Base-by-base conservation (phyloP, 2,113 vertebrate species). In the Lophura nycthemera region DNA sequence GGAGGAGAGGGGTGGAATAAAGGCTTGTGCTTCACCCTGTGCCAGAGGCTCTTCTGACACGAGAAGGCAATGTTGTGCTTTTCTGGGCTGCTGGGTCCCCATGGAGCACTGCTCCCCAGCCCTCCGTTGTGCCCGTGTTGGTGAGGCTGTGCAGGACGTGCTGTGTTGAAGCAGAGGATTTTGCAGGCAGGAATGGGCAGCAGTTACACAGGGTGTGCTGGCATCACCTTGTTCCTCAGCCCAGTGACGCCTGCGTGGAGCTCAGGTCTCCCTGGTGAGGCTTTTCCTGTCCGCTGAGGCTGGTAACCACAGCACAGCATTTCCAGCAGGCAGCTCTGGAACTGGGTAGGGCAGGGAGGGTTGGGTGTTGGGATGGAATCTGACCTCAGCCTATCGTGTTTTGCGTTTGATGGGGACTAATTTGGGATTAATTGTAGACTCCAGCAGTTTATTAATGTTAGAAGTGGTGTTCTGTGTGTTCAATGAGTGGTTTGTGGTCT, bases 241-340 rank as follows among this genome's bases (percentile, higher is more conserved):
- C 91, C 8, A 38, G 86, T 14, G 0, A 20, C 1, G 2, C 89
- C 71, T 2, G 59, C 47, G 0, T 1, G 13, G 45, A 61, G 42
- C 3, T 42, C 0, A 2, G 83, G 43, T 16, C 32, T n/a, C 7
- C 75, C 66, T 0, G 90, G 94, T 6, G 84, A 34, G 0, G 90
- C 92, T 63, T 93, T 95, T n/a, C 70, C 77, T 0, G 2, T 38
- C 0, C 22, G 32, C 34, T 47, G 1, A 6, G 87, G 81, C 4
- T 48, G 78, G 42, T 59, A 11, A 17, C 97, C 94, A 11, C 97
- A 97, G 87, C 96, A 96, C 66, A 97, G 11, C 63, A 38, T 96
- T 24, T 48, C 81, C 94, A 97, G 75, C 92, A 97, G 90, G 86
- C 97, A 98, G 81, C 96, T 87, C 90, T 97, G 97, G 72, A 97